Percentiles rank a stretch among this genome's conserved stretches.
These are phyloP conservation scores for Halocynthia roretzi DNA, from an alignment of 23 tunicate species.

Conservation along the genomic window DNA sequence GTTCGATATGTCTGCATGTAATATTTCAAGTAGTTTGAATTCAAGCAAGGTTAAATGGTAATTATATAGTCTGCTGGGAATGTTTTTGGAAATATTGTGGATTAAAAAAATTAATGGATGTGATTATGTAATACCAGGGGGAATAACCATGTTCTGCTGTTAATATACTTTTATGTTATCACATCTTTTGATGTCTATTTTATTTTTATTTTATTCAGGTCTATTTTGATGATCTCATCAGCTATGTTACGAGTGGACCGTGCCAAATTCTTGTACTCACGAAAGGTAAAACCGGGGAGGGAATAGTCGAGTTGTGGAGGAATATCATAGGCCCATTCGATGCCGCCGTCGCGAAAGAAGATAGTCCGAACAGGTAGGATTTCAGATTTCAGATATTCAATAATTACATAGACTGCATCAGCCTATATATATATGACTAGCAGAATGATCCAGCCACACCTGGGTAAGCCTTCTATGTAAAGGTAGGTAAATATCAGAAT, in stretches of 20 bases:
- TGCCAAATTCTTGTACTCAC: constrained; percentile 75
- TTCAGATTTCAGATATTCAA: background rate
- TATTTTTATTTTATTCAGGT: constrained; percentile 23
- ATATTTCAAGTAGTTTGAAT: no score
- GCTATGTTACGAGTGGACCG: constrained; percentile 93
- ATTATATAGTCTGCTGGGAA: no score
- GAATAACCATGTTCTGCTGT: no score
- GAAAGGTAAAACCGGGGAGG: constrained; percentile 87
- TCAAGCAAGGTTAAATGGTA: no score
- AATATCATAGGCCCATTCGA: constrained; percentile 97
- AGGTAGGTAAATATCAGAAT: no score
- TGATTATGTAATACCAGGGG: no score
- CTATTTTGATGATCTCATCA: constrained; percentile 67
- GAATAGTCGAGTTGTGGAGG: constrained; percentile 85
- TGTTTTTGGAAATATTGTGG: background rate
- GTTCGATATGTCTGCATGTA: no score
- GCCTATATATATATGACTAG: background rate
- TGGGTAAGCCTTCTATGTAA: no score
- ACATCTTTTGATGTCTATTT: background rate
- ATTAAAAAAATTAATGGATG: background rate
- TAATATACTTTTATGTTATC: no score
- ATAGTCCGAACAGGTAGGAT: constrained; percentile 70
- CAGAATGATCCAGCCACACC: no score
- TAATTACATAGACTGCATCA: background rate
- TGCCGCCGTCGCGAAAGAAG: constrained; percentile 91